phyloP scores from a whole-genome alignment of 2,113 vertebrate species.

The Gallinago jamesoni region DNA sequence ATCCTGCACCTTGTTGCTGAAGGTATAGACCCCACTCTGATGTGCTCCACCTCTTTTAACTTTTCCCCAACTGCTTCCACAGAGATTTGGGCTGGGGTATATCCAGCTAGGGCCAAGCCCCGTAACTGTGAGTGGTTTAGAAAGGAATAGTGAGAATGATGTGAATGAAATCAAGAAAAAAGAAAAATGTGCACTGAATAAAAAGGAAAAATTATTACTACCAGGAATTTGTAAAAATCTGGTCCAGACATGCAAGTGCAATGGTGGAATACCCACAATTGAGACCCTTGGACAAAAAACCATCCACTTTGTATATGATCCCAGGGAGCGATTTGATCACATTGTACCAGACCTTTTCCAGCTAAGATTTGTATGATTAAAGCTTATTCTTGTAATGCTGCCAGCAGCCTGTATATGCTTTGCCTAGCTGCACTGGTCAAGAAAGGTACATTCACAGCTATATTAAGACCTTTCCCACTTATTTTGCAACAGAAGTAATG shows the following conservation, averaged over 20 bases:
- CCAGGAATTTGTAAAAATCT: background rate
- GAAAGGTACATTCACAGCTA: background rate
- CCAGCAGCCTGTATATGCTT: background rate
- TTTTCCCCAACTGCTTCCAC: background rate
- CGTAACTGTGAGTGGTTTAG: background rate
- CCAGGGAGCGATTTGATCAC: background rate
- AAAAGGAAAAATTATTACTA: background rate
- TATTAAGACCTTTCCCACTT: background rate
- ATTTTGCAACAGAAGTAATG: slow-evolving; percentile 16
- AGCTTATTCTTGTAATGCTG: background rate
- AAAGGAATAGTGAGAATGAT: background rate
- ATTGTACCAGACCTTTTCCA: background rate
- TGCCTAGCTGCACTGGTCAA: background rate
- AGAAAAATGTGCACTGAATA: background rate
- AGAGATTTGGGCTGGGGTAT: background rate
- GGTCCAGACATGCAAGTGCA: background rate
- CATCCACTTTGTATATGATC: background rate
- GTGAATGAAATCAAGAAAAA: background rate
- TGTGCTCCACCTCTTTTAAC: background rate
- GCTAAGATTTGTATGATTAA: background rate
- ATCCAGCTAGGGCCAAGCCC: background rate
- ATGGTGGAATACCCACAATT: background rate
- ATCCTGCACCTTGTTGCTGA: background rate
- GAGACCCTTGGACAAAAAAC: background rate
- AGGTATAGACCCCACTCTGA: background rate